phyloP scores from a whole-genome alignment of 2,888 invertebrate species.

The Craniophora ligustri region DNA sequence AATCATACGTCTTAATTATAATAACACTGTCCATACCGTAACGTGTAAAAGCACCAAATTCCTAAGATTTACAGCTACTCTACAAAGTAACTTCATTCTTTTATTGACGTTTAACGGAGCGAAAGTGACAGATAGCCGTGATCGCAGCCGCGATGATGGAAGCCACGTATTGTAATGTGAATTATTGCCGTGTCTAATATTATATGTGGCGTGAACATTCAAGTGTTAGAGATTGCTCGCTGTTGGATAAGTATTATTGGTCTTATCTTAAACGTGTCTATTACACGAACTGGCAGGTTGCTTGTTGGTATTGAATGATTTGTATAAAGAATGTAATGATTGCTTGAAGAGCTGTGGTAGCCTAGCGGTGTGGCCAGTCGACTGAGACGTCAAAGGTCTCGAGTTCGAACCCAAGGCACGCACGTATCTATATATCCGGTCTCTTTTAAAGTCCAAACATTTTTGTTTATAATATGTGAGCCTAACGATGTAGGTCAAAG shows the following conservation, averaged over 20 bases:
- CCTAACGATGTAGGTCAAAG: neutral
- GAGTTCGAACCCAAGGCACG: no score
- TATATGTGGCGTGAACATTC: slow-evolving; percentile 30
- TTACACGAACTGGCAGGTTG: neutral
- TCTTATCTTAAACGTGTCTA: neutral
- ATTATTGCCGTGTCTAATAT: slow-evolving; percentile 42
- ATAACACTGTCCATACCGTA: neutral
- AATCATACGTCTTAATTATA: neutral
- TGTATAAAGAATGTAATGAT: no score
- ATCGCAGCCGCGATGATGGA: slow-evolving; percentile 49
- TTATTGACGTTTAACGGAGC: slow-evolving; percentile 72
- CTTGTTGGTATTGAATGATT: no score
- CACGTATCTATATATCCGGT: no score
- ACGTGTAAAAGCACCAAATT: slow-evolving; percentile 34
- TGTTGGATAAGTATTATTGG: neutral
- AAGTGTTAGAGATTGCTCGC: slow-evolving; percentile 25
- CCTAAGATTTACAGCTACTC: slow-evolving; percentile 63
- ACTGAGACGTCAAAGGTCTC: no score
- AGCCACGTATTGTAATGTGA: slow-evolving; percentile 40
- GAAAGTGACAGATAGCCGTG: slow-evolving; percentile 68
- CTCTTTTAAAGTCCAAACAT: no score
- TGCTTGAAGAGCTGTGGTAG: no score
- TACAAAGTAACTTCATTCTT: slow-evolving; percentile 65
- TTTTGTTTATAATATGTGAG: no score
- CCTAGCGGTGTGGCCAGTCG: no score